phyloP scores from a whole-genome alignment of 2,888 invertebrate species.

The Conus canariensis region DNA sequence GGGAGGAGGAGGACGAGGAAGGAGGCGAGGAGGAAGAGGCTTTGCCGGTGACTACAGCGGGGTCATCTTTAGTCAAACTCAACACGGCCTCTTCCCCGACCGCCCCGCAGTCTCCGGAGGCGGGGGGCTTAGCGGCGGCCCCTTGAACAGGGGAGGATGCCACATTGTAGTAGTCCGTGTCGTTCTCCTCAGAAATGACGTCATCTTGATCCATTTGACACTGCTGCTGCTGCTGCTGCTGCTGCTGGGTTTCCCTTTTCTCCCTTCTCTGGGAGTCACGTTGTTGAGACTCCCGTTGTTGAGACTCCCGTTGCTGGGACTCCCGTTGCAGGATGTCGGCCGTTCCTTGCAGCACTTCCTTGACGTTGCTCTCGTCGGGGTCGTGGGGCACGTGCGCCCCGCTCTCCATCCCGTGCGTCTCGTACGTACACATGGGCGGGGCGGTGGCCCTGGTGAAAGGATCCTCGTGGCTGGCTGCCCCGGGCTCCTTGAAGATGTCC shows the following conservation, averaged over 20 bases:
- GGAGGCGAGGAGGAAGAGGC: neutral
- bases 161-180: slow-evolving; percentile 28
- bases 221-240: neutral
- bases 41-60: slow-evolving; percentile 21
- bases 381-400: neutral
- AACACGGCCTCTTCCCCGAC: slow-evolving; percentile 16
- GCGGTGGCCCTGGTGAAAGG: slow-evolving; percentile 52
- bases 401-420: neutral
- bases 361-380: slow-evolving; percentile 37
- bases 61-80: slow-evolving; percentile 39
- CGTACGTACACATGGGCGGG: slow-evolving; percentile 47
- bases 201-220: neutral
- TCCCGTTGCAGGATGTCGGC: slow-evolving; percentile 45
- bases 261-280: neutral
- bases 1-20: neutral
- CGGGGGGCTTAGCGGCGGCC: no score
- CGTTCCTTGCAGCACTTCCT: slow-evolving; percentile 45
- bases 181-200: neutral
- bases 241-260: neutral
- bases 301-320: neutral
- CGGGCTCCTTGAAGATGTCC: slow-evolving; percentile 54
- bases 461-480: slow-evolving; percentile 56
- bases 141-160: neutral
- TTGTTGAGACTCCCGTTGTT: neutral
- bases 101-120: neutral